phyloP scores from a whole-genome alignment of 1,140 invertebrate genomes.

The Cotesia glomerata region DNA sequence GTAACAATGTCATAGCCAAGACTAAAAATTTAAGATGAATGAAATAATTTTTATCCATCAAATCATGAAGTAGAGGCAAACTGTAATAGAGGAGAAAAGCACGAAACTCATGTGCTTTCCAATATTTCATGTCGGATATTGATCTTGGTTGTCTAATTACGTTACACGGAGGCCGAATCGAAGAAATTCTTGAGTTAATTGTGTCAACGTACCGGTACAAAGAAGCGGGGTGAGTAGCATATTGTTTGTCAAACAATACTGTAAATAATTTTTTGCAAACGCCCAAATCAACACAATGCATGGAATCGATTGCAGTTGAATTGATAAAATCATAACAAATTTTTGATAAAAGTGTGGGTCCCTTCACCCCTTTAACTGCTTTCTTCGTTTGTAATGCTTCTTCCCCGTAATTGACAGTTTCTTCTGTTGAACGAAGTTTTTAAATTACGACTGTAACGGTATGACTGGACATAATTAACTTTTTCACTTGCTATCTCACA shows the following conservation, averaged over 20 bases:
- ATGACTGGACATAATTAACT: background rate
- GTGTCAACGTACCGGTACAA: background rate
- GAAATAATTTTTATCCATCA: slow-evolving; percentile 18
- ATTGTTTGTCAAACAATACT: slow-evolving; percentile 15
- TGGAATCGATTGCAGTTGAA: slow-evolving; percentile 14
- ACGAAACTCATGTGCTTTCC: slow-evolving; percentile 25
- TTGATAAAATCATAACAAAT: slow-evolving; percentile 13
- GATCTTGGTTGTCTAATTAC: slow-evolving; percentile 22
- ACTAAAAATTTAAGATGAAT: slow-evolving; percentile 22
- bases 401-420: background rate
- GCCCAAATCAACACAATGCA: slow-evolving; percentile 25
- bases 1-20: slow-evolving; percentile 1
- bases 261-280: slow-evolving; percentile 28
- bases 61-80: slow-evolving; percentile 8
- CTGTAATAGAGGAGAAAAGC: slow-evolving; percentile 21
- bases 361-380: background rate
- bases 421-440: background rate
- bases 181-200: background rate
- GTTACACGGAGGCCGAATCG: slow-evolving; percentile 8
- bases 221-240: background rate
- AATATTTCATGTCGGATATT: slow-evolving; percentile 17
- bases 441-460: background rate
- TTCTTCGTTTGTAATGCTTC: background rate
- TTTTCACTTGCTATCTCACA: background rate
- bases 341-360: background rate